phyloP scores from a whole-genome alignment of 2,888 invertebrate species.

The Hofmannophila pseudospretella region DNA sequence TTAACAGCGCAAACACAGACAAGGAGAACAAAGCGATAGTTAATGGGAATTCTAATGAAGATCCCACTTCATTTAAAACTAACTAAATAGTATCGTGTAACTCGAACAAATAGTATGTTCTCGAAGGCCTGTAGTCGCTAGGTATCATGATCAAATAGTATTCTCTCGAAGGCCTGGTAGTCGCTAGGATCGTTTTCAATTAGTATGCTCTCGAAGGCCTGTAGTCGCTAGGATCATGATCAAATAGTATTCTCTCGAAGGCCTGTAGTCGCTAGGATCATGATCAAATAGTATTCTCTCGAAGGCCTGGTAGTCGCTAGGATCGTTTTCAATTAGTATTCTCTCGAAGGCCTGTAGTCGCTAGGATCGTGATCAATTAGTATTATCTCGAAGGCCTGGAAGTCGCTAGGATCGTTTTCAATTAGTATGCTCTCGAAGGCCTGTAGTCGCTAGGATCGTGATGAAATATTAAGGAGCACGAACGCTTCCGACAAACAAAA shows the following conservation, averaged over 20 bases:
- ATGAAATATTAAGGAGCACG: constrained; percentile 37
- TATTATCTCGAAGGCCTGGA: too few species aligned
- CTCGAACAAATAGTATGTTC: constrained; percentile 20
- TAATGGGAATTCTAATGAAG: constrained; percentile 19
- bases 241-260: too few species aligned
- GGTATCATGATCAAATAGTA: neutral
- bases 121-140: constrained; percentile 2
- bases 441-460: constrained; percentile 15
- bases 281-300: too few species aligned
- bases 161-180: too few species aligned
- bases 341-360: neutral
- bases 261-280: too few species aligned
- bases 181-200: too few species aligned
- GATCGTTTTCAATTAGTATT: too few species aligned
- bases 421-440: too few species aligned
- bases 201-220: too few species aligned
- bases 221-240: neutral
- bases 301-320: too few species aligned
- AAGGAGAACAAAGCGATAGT: constrained; percentile 13
- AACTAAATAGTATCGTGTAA: constrained; percentile 31
- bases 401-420: too few species aligned
- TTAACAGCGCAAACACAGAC: neutral
- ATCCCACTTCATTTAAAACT: constrained; percentile 28
- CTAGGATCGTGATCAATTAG: constrained; percentile 29
- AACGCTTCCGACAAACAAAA: constrained; percentile 16